Conservation (phyloP, 2,888 invertebrate species). For the Orchesella flavescens region DNA sequence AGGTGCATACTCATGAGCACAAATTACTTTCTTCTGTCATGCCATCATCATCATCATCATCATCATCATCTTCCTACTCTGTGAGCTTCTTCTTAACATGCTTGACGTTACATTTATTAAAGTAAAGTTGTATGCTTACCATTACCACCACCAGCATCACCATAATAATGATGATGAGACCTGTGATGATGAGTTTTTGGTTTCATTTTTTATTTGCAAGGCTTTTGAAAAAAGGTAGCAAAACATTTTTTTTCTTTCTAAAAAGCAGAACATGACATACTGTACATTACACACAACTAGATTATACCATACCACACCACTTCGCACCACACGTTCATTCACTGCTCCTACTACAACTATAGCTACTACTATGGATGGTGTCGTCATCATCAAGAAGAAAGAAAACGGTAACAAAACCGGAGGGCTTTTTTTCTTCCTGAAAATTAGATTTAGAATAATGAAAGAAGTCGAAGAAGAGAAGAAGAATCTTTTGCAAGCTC, state of each 20-base stretch:
- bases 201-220: conserved; percentile 35
- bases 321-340: conserved; percentile 34
- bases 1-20: conserved; percentile 1
- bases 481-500: conserved; percentile 14
- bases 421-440: conserved; percentile 38
- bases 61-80: neutral
- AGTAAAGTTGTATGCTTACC: neutral
- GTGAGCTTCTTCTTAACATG: too few relatives aligned
- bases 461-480: conserved; percentile 28
- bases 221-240: conserved; percentile 21
- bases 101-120: too few relatives aligned
- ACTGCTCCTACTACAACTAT: neutral
- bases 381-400: conserved; percentile 31
- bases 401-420: conserved; percentile 53
- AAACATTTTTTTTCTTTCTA: conserved; percentile 8
- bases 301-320: neutral
- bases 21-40: conserved; percentile 38
- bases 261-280: conserved; percentile 13
- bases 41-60: conserved; percentile 8
- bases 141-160: conserved; percentile 10
- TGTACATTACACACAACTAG: conserved; percentile 24
- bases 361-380: too few relatives aligned
- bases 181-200: conserved; percentile 37
- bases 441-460: conserved; percentile 39
- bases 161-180: conserved; percentile 33